Evolutionary conservation across 2,888 invertebrate species (phyloP).

Genomic region (Luperina testacea): DNA sequence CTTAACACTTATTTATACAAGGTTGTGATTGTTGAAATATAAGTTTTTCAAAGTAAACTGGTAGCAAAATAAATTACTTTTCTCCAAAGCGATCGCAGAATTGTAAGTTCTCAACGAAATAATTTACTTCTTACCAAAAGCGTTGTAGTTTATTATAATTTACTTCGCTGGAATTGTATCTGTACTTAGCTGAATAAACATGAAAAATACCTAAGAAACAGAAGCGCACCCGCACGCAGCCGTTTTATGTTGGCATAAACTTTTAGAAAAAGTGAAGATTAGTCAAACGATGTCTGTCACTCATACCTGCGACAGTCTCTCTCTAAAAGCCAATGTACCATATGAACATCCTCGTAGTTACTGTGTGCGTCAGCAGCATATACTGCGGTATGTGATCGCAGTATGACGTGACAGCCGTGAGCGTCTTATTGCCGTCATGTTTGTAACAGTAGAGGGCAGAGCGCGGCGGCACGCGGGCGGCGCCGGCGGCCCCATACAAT

Average conservation of each 20-base stretch:
- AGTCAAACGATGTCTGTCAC: not conserved
- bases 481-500: constrained; percentile 17
- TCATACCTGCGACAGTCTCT: not conserved
- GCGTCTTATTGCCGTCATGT: not conserved
- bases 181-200: not conserved
- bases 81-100: not conserved
- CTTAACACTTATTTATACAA: not conserved
- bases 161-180: not conserved
- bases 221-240: not conserved
- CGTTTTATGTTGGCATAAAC: not conserved
- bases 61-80: constrained; percentile 2
- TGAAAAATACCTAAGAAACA: not conserved
- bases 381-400: not conserved
- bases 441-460: not conserved
- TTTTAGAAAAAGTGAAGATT: not conserved
- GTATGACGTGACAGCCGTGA: not conserved
- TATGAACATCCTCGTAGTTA: not conserved
- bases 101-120: constrained; percentile 11
- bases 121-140: not conserved
- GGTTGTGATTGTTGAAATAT: not conserved
- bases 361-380: not conserved
- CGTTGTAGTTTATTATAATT: too few species aligned
- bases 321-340: not conserved
- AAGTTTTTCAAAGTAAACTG: constrained; percentile 6
- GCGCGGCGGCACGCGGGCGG: not conserved